Base-by-base conservation (phyloP, 2,888 invertebrate species). In the Cryptus armator region DNA sequence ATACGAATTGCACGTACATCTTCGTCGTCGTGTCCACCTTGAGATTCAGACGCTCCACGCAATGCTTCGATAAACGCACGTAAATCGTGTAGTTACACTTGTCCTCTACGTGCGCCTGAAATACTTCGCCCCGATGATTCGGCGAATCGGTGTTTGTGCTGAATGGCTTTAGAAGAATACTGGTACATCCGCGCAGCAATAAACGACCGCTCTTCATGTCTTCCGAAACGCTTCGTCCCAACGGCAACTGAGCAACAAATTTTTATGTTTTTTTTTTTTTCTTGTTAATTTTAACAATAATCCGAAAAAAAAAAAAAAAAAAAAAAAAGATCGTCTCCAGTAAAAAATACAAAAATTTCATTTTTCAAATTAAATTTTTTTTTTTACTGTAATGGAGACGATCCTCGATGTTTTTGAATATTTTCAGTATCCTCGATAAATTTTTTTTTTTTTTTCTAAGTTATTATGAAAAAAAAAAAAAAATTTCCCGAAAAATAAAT, bases 141-240 rank as follows among this genome's bases (percentile, higher is more conserved):
- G 75, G 37, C 81, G 14, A 89, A 82, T 83, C 85, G 59, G 48
- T 29, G 37, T 74, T 81, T 53, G 77, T 16, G 32, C 53, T 68
- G 37, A 89, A 86, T 12, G 88, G 86, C 70, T 89, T 91, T 48
- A 97, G 93, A 84, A 96, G 95, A 7, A 97, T 96, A 53, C 95
- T 95, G 83, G 96, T 96, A 91, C 97, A 97, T 90, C 97, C 97
- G 90, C 96, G 96, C 16, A 97, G 94, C 84, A 98, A 96, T 14
- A 98, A 94, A 37, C 97, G 95, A 0, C 98, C 98, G 68, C 97
- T 97, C 12, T 97, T 96, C 3, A 97, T 97, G 91, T 98, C 98
- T 92, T 97, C 97, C 0, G 97, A 97, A 62, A 98, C 95, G 90
- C 97, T 96, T 90, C 96, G 96, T 32, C 96, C 96, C 56, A 97